Base-by-base conservation (phyloP, 2,113 vertebrate species). In the Sigmodon hispidus region DNA sequence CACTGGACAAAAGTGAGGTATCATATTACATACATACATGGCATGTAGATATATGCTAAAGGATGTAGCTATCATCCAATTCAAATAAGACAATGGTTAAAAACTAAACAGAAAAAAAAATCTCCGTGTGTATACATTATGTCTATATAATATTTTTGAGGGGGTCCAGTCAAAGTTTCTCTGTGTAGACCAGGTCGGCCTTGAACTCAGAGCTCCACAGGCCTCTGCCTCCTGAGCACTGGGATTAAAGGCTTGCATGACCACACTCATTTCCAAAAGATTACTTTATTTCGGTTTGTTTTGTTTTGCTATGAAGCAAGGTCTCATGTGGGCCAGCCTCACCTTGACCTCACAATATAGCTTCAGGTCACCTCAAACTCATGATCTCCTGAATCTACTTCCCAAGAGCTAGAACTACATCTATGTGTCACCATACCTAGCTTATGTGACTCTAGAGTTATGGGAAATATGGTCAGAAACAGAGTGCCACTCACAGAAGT, bases 31-130 rank as follows among this genome's bases (percentile, higher is more conserved):
- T 17, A 48, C 40, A 70, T 12, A 50, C 7, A 36, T n/a, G 59
- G 9, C 29, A 43, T 79, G 24, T 48, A 65, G 50, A 73, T 36
- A 16, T 80, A 61, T 72, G 22, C 34, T 67, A 63, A 89, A 70
- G 13, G 16, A 75, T 29, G 0, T 34, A 91, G 63, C 34, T 90
- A 87, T 36, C 19, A 75, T 1, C 24, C 8, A n/a, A 61, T n/a
- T 80, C 84, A 67, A 77, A 59, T 70, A 61, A 95, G 88, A 94
- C 59, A 92, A 59, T 2, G 36, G 70, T 15, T 29, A 77, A 87
- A 91, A 72, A 21, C 15, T 3, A 77, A 72, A 90, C 55, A 48
- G 10, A 72, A 73, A 93, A 95, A 85, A 31, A n/a, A 43, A 84
- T 70, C 63, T 65, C 24, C 40, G 57, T 16, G 6, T 69, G 3